Base-by-base conservation (phyloP, 2,113 vertebrate species). In the Tiliqua scincoides region DNA sequence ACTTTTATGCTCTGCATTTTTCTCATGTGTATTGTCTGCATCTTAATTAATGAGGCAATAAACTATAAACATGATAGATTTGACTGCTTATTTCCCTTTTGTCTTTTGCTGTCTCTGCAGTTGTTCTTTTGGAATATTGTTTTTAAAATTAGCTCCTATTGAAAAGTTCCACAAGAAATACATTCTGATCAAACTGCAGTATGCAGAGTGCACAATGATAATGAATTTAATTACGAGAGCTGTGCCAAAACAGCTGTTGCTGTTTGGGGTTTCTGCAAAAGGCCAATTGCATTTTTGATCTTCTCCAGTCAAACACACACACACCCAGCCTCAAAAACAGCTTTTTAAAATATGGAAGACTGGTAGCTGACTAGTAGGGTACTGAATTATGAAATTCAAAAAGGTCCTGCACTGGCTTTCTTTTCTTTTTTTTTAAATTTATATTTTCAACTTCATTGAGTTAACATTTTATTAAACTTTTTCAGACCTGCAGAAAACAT, bases 21-120 rank as follows among this genome's bases (percentile, higher is more conserved):
- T 80, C 85, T 59, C 57, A 59, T 81, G 71, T 79, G 21, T 82
- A 74, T 89, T 87, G 17, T 79, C 91, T 85, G 37, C 89, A 73
- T 57, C 35, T 17, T 84, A 81, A 77, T 85, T 87, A 93, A 92
- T 61, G 30, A 91, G 78, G 9, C 2, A 91, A 86, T 86, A 93
- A 88, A 90, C 84, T 32, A 85, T 81, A 76, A 87, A 92, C 85
- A 80, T 62, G 57, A 52, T 35, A 63, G n/a, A 78, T 93, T 83
- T 93, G 87, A 89, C 80, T 89, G 27, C 10, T 86, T 71, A 88
- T 48, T 20, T 90, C 48, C 15, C 40, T 90, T 87, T 83, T 91
- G 52, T 70, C 57, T 65, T 92, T 91, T 92, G 67, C 54, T 87
- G 76, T 83, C 59, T 88, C 32, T 89, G 8, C 83, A 37, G 27